These are phyloP conservation scores for Corydoras maculifer DNA, from an alignment of 2,113 vertebrate genomes.

Conservation along the genomic window DNA sequence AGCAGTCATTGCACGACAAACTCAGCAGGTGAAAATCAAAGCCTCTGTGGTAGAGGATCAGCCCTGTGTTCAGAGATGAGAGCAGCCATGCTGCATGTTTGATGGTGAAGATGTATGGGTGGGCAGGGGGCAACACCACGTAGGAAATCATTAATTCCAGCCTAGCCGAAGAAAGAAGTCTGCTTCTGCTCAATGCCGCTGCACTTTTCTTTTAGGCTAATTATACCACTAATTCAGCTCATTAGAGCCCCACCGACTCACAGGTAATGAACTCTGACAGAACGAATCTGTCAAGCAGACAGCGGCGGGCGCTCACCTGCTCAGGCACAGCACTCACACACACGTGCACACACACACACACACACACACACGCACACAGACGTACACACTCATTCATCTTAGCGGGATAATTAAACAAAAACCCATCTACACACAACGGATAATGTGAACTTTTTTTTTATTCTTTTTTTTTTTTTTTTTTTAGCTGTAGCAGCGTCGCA, in stretches of 20 bases:
- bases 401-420: slow-evolving; percentile 14
- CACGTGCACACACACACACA: slow-evolving; percentile 14
- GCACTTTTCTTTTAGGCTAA: slow-evolving; percentile 52
- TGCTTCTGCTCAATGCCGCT: slow-evolving; percentile 39
- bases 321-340: slow-evolving; percentile 15
- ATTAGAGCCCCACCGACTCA: slow-evolving; percentile 48
- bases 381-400: slow-evolving; percentile 15
- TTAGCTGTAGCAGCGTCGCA: not conserved
- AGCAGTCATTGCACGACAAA: not conserved
- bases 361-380: not conserved
- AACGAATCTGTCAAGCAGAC: slow-evolving; percentile 51
- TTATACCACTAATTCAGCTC: slow-evolving; percentile 55
- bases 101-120: slow-evolving; percentile 21
- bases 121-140: not conserved
- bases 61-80: not conserved
- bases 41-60: too few species aligned
- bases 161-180: slow-evolving; percentile 27
- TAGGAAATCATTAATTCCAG: slow-evolving; percentile 36
- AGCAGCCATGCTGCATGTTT: not conserved
- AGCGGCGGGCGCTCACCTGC: slow-evolving; percentile 38
- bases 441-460: slow-evolving; percentile 4
- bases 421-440: slow-evolving; percentile 14
- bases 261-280: slow-evolving; percentile 57
- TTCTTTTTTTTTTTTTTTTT: not conserved
- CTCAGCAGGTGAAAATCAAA: not conserved